phyloP scores from a whole-genome alignment of 92 coral and sea anemone genomes.

The Epizoanthus illoricatus region DNA sequence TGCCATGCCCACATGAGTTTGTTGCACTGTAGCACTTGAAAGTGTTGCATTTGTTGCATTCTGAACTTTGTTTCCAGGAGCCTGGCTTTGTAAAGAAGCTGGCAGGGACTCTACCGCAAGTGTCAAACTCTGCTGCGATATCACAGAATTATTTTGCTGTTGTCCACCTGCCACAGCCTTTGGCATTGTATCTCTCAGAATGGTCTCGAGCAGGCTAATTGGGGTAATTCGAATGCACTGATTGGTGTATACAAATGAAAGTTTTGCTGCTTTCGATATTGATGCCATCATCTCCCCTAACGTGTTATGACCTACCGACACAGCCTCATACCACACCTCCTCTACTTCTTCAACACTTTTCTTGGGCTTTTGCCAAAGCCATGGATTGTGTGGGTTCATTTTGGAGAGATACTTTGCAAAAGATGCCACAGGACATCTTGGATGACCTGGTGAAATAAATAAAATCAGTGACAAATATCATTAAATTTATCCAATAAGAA shows the following conservation, averaged over 20 bases:
- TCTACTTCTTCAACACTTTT: slow-evolving; percentile 45
- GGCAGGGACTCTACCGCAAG: not conserved
- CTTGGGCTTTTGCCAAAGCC: slow-evolving; percentile 55
- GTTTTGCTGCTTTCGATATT: slow-evolving; percentile 76
- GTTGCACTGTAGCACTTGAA: not conserved
- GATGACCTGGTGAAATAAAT: slow-evolving; percentile 57
- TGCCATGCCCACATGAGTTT: not conserved
- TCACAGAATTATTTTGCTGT: too few species aligned
- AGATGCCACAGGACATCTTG: slow-evolving; percentile 57
- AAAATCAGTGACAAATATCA: not conserved
- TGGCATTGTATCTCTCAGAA: not conserved
- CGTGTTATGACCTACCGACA: slow-evolving; percentile 79
- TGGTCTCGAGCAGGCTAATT: slow-evolving; percentile 56
- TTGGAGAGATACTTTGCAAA: slow-evolving; percentile 51
- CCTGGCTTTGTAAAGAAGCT: not conserved
- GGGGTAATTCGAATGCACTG: slow-evolving; percentile 80
- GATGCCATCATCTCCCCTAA: slow-evolving; percentile 88
- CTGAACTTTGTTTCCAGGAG: not conserved
- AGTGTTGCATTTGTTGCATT: not conserved
- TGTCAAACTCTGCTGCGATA: not conserved
- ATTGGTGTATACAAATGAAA: slow-evolving; percentile 77
- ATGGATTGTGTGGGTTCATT: slow-evolving; percentile 56
- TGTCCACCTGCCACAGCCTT: too few species aligned
- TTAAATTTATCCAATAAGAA: too few species aligned
- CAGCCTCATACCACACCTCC: slow-evolving; percentile 55